A percentile compares a stretch with the other conserved stretches of the same genome.
Conservation (phyloP, 2,113 vertebrate genomes). For the Rhodinocichla rosea region DNA sequence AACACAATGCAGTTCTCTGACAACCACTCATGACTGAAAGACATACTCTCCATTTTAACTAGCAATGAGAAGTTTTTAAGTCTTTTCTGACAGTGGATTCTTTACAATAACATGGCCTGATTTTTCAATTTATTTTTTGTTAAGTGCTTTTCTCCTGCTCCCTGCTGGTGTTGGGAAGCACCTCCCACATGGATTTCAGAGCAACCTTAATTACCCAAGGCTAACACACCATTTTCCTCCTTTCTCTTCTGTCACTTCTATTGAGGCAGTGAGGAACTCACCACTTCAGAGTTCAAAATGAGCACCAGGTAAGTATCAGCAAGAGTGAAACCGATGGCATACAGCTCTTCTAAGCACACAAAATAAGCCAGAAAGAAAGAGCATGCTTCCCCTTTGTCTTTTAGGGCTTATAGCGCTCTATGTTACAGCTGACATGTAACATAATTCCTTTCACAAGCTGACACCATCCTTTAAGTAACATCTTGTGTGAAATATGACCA, state of each 20-base stretch:
- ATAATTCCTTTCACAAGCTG: neutral
- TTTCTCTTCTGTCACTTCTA: neutral
- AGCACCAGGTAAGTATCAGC: neutral
- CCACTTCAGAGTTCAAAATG: neutral
- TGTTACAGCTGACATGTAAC: neutral
- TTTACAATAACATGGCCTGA: neutral
- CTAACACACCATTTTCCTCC: neutral
- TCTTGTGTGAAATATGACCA: neutral
- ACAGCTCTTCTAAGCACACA: neutral
- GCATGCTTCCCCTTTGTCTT: neutral
- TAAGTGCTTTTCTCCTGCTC: neutral
- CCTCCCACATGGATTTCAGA: neutral
- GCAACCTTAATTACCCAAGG: neutral
- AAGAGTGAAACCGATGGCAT: neutral
- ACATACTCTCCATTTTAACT: neutral
- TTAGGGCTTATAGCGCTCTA: neutral
- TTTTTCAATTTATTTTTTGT: neutral
- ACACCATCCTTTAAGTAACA: neutral
- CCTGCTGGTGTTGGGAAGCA: neutral
- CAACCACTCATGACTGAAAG: neutral
- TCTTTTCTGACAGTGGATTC: neutral
- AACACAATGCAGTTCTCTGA: neutral
- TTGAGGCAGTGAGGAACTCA: neutral
- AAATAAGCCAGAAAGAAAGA: neutral
- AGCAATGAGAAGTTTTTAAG: neutral